Base-by-base conservation (phyloP, 2,797 vertebrate species). In the Clarias fuscus region DNA sequence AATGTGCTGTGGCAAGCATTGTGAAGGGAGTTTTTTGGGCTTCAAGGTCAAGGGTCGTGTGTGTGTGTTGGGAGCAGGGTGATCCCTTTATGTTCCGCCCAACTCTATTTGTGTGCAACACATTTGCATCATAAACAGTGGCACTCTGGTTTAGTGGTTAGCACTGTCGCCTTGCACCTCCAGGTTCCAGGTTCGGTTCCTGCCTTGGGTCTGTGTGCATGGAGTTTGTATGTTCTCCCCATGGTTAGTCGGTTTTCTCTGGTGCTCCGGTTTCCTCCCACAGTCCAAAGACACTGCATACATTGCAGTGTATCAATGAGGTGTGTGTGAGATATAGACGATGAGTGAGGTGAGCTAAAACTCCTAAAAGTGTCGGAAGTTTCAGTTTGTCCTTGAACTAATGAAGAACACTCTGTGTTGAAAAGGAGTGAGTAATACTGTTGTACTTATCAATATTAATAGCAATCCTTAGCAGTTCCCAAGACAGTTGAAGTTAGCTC, bases 51-150 rank as follows among this genome's bases (percentile, higher is more conserved):
- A 79, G 67, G 86, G 87, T 81, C 82, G 88, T 91, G 37, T 76
- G 18, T 87, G 82, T 82, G 84, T 90, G 88, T 91, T 91, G 89
- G 90, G 93, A 93, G 94, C 92, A 90, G 92, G 91, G 88, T 93
- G 93, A 90, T 89, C 92, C 94, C 92, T 11, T 48, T 90, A 88
- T 84, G 30, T 81, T 86, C 78, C 87, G 62, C 93, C 91, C 91
- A 91, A 90, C 37, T 89, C 89, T 61, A 61, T 76, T 62, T 79
- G 90, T 93, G 91, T 81, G 85, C 68, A 88, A 86, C 79, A 65
- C 85, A 90, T 90, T 90, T 87, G 84, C 89, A 88, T 90, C 27
- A 68, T 77, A 64, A 40, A 48, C 10, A 2, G 10, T 11, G 2
- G 43, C 8, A 2, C 8, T 48, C 8, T 48, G 43, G 48, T 11